Evolutionary conservation across 2,888 invertebrate species (phyloP).

Genomic region (Drosophila niveifrons): DNA sequence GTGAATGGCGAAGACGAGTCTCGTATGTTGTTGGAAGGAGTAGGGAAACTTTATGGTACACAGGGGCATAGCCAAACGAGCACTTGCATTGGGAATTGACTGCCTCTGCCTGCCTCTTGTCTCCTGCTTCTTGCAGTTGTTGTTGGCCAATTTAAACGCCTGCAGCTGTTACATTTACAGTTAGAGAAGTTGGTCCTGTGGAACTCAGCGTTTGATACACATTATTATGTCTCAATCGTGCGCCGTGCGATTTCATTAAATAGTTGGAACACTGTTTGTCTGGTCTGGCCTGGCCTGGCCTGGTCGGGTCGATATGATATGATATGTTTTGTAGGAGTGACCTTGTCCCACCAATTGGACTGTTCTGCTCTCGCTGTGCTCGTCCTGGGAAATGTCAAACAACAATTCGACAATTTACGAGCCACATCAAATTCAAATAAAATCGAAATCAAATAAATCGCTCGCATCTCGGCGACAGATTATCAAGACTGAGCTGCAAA

Average conservation of each 20-base stretch:
- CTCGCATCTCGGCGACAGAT: constrained; percentile 53
- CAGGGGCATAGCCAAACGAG: constrained; percentile 61
- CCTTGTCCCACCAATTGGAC: constrained; percentile 44
- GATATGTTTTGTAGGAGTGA: constrained; percentile 39
- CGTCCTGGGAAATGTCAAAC: constrained; percentile 28
- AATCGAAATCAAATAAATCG: constrained; percentile 69
- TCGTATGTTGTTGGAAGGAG: constrained; percentile 5
- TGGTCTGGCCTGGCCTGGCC: constrained; percentile 33
- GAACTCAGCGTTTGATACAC: constrained; percentile 50
- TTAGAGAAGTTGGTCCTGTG: constrained; percentile 43
- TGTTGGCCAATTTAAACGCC: constrained; percentile 65
- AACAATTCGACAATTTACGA: constrained; percentile 58
- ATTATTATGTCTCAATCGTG: constrained; percentile 75
- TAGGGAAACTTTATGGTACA: constrained; percentile 59
- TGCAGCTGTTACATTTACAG: constrained; percentile 73
- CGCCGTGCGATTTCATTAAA: constrained; percentile 57
- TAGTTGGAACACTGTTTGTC: constrained; percentile 49
- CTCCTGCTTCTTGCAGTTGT: constrained; percentile 8
- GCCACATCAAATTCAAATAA: constrained; percentile 64
- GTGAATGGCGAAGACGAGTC: no score
- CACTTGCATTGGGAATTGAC: constrained; percentile 57
- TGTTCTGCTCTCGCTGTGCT: neutral
- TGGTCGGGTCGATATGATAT: constrained; percentile 51
- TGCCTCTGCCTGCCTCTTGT: neutral
- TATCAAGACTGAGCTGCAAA: constrained; percentile 64